These are phyloP conservation scores for Drosophila anceps DNA, from an alignment of 2,888 invertebrate species.

Conservation along the genomic window DNA sequence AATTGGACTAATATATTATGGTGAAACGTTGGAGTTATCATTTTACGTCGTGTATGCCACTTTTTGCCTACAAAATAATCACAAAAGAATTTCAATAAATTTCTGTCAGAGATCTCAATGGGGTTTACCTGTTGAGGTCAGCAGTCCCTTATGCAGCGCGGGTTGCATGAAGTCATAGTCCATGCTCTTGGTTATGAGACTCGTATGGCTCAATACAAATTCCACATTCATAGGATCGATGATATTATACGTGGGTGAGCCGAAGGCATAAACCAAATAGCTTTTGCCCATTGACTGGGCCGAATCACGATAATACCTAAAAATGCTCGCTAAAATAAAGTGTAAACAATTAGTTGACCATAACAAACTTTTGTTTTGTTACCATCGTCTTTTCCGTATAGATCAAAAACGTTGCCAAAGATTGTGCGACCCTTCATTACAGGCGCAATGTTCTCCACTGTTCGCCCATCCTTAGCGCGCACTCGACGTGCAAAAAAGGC, in stretches of 20 bases:
- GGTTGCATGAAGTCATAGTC: conserved; percentile 72
- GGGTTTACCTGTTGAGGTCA: conserved; percentile 63
- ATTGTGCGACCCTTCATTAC: conserved; percentile 63
- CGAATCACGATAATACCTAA: conserved; percentile 48
- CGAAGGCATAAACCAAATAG: conserved; percentile 66
- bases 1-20: conserved; percentile 80
- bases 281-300: conserved; percentile 47
- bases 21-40: conserved; percentile 75
- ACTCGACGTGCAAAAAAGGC: conserved; percentile 56
- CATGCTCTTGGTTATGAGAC: conserved; percentile 72
- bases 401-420: conserved; percentile 77
- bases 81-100: background rate
- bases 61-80: conserved; percentile 57
- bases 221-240: conserved; percentile 73
- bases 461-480: conserved; percentile 63
- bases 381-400: conserved; percentile 50
- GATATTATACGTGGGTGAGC: conserved; percentile 59
- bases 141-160: conserved; percentile 70
- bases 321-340: conserved; percentile 50
- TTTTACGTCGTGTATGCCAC: conserved; percentile 71
- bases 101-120: too few species aligned
- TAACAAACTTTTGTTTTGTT: background rate
- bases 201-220: conserved; percentile 66
- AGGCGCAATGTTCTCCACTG: conserved; percentile 61
- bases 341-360: background rate